Base-by-base conservation (phyloP, 2,888 invertebrate species). In the Phlogophora meticulosa region DNA sequence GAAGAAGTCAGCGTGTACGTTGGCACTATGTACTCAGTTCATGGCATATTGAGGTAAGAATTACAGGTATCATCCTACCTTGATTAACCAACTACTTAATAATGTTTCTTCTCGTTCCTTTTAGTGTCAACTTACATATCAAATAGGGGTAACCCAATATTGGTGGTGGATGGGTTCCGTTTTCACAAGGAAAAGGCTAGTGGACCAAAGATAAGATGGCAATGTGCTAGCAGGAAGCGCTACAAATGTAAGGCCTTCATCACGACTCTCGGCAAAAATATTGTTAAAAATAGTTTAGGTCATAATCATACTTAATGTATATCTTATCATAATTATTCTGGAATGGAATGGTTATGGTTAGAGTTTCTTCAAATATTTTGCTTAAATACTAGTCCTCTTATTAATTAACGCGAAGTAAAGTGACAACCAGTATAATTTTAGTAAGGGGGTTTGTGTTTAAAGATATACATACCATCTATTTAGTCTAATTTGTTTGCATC, bases 171-270 rank as follows among this genome's bases (percentile, higher is more conserved):
- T 10, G 84, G 87, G 7, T 75, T 77, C 59, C 87, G 88, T 4
- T 91, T 90, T 74, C 85, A 88, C 11, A 85, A 84, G 45, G 78
- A 86, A n/a, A 78, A 72, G n/a, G 57, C 52, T 32, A 57, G 64
- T 7, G 80, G 83, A 4, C 11, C 1, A 9, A 85, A 81, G 51
- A 73, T 63, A 20, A 63, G 86, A 40, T 87, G 85, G 85, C 82
- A 83, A 24, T 87, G 87, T 48, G 64, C 79, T 2, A 52, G 51
- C 17, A 83, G 82, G 36, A 72, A 73, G 7, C 58, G 76, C 5
- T 83, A 72, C 7, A 80, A 61, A 40, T 88, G 88, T 58, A 83
- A 78, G 22, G 88, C 85, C 7, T 82, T 78, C 59, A 76, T 88
- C 48, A 81, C 82, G 22, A 88, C 87, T 0, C 7, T 81, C 9